Evolutionary conservation across 1,140 invertebrate species (phyloP), one percentile per base, ranked within the genome.

Genomic region (Anadara kagoshimensis): DNA sequence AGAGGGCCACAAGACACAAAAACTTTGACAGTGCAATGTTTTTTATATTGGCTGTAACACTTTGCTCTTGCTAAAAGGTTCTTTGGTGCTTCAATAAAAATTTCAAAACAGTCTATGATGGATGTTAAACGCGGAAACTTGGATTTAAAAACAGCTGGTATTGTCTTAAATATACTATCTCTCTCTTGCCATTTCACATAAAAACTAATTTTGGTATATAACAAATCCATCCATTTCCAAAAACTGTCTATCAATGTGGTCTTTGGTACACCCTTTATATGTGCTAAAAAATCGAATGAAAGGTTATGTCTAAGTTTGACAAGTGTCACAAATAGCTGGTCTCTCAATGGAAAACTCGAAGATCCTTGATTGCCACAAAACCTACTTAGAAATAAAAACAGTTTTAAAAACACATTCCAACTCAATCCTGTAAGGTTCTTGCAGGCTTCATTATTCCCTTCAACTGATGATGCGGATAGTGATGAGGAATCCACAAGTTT

Each of bases 21-120:
- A 20, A 78, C 54, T 65, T 78, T 81, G 10, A 74, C 67, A 11
- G 69, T 78, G 24, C 22, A 65, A 56, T 80, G 66, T 75, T 73
- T 78, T 51, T 80, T 78, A 20, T 80, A 78, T 24, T 70, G 72
- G 20, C 53, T 56, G 49, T 68, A 79, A 51, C 68, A 61, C 63
- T 77, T 14, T 11, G 69, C 63, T 26, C 69, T 43, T 49, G 73
- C 69, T 24, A 53, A 45, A 18, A 75, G 45, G 14, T 73, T 73
- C 54, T 69, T 80, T 7, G 80, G 78, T 5, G 41, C 47, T 16
- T 76, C 75, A 62, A 80, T 74, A 24, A 79, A 80, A 14, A 82
- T 76, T 74, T 82, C 80, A 65, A 80, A 80, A 53, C 70, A 82
- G 26, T 82, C 78, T 26, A 82, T 70, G 49, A 79, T 78, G 10